Evolutionary conservation across 30 jellyfish, hydroid and myxozoan genomes (phyloP), one percentile per base, ranked within the genome.

Genomic region (Cassiopea xamachana): DNA sequence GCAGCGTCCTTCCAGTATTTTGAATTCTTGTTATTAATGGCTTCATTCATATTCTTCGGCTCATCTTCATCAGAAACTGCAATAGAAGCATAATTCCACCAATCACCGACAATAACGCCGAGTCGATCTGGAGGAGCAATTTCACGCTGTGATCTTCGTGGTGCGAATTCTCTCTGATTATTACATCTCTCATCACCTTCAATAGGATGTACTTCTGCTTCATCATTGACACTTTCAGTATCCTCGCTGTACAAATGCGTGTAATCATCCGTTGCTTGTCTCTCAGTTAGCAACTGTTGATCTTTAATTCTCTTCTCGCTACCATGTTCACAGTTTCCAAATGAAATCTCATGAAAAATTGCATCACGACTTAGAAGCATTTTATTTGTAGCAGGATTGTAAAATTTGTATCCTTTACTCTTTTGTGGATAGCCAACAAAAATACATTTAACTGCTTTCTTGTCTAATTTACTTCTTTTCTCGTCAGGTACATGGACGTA

Each of bases 1-100:
- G 59, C 48, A 45, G 92, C 96, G 0, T 77, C 81, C 78, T 79
- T 77, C 94, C 94, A 87, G 51, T 1, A 58, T 5, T 73, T 7
- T 13, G 72, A 7, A 9, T 64, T 2, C 3, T 62, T 83, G 9
- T 85, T 16, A 70, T 18, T 73, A 59, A 46, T n/a, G 1, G 93
- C 93, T 8, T 85, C 93, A 6, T 70, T 18, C 16, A 85, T 27
- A 0, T 3, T 39, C 0, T 51, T 71, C 2, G 93, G 93, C 83
- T 85, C 93, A 44, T 85, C 88, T 44, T 13, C 39, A 7, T 60
- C 93, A 46, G 78, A 10, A 18, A 88, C 61, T 45, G 55, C 10
- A 64, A 73, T 0, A 27, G 39, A 27, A 27, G 39, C 39, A 27
- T 27, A 27, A 27, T 27, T 27, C 39, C 39, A 27, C 39, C 44